Conservation (phyloP, 2,113 vertebrate genomes). For the Buteo buteo region DNA sequence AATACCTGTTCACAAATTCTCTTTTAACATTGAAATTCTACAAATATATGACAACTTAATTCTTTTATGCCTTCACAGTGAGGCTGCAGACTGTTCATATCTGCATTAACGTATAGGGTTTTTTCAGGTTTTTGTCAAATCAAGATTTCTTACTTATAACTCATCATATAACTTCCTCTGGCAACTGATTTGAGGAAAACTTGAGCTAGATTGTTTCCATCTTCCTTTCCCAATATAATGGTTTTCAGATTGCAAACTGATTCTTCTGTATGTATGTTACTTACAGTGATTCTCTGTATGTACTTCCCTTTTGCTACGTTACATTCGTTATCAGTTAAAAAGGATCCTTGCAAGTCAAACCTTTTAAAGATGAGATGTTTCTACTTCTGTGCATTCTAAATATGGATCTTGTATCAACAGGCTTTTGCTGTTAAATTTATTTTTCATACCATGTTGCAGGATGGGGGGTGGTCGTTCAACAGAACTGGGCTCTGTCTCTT, state of each 20-base stretch:
- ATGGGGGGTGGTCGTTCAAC: background rate
- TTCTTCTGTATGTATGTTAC: background rate
- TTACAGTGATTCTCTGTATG: background rate
- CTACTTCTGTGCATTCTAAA: background rate
- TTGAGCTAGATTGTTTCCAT: background rate
- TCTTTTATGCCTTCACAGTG: background rate
- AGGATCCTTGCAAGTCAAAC: background rate
- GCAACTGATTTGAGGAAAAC: background rate
- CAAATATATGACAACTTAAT: background rate
- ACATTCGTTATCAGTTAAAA: background rate
- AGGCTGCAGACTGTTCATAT: background rate
- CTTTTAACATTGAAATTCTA: background rate
- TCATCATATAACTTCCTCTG: background rate
- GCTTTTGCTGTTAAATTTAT: background rate
- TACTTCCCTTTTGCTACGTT: background rate
- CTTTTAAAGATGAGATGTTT: background rate
- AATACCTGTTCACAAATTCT: background rate
- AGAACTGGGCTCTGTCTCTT: background rate
- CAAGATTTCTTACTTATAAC: background rate
- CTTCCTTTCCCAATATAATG: background rate
- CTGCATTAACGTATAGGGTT: background rate
- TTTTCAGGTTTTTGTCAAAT: background rate
- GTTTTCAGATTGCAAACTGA: background rate
- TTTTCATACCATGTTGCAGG: background rate
- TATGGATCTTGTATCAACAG: background rate